Base-by-base conservation (phyloP, 2,113 vertebrate genomes). In the Poeciliopsis occidentalis region DNA sequence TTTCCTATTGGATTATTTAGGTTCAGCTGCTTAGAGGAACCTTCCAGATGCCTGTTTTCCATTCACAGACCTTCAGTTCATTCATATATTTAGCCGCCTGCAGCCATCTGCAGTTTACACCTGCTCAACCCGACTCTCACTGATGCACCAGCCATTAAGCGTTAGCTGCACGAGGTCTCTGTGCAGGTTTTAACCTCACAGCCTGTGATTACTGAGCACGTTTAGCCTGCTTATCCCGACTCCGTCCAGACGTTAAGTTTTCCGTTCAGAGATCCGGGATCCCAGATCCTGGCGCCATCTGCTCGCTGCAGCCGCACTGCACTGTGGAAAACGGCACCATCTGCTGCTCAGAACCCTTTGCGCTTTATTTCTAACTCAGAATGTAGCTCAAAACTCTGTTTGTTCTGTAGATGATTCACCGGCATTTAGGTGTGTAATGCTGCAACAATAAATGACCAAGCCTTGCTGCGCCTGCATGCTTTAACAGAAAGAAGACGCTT, bases 181-280 rank as follows among this genome's bases (percentile, higher is more conserved):
- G 17, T 17, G 17, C 44, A 47, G 26, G 44, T 75, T 77, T 31
- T 24, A 4, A 64, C 64, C 26, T 24, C 15, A 29, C 63, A 65
- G 41, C 65, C 81, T 71, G 71, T 47, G 5, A 5, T n/a, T 24
- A 24, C 13, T 7, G 24, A n/a, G 12, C 80, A 39, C 6, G 13
- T 8, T 29, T 61, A 62, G 60, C 19, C 70, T 15, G 60, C 64
- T 73, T 47, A 76, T 32, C 3, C 12, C 69, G n/a, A 4, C 61
- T 19, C 47, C 31, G 66, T 22, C 60, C 76, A 71, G 19, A 60
- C 76, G 71, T 62, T 6, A 17, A 12, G 3, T 30, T 82, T 79
- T 80, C 78, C 76, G 79, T 78, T 82, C 87, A 84, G 69, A 85
- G 5, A 11, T 62, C 29, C 3, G 4, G 30, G 30, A 13, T 24